Percentiles rank a stretch among this genome's conserved stretches.
phyloP scores from a whole-genome alignment of 2,797 vertebrate genomes.

The Siniperca undulata region DNA sequence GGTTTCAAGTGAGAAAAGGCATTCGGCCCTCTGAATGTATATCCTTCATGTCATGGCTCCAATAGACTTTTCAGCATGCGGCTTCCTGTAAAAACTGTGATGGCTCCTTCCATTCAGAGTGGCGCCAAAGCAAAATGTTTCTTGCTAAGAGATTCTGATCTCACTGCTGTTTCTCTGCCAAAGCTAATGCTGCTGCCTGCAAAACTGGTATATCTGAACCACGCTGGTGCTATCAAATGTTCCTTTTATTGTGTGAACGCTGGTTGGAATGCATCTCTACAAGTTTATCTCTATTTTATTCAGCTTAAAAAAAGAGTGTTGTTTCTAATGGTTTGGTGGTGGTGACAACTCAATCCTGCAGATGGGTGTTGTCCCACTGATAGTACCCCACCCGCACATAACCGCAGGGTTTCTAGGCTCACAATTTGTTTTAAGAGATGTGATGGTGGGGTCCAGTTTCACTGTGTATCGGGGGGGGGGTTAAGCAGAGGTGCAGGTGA shows the following conservation, averaged over 20 bases:
- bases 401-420: slow-evolving; percentile 37
- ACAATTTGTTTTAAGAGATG: slow-evolving; percentile 68
- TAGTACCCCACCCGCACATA: slow-evolving; percentile 46
- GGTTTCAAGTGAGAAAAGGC: slow-evolving; percentile 35
- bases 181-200: slow-evolving; percentile 21
- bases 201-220: slow-evolving; percentile 25
- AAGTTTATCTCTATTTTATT: slow-evolving; percentile 1
- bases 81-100: slow-evolving; percentile 30
- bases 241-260: slow-evolving; percentile 7
- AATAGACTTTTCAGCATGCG: slow-evolving; percentile 32
- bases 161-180: slow-evolving; percentile 44
- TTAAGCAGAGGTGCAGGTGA: slow-evolving; percentile 28
- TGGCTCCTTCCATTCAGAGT: slow-evolving; percentile 26
- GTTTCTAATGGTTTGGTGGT: neutral
- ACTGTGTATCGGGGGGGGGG: slow-evolving; percentile 2
- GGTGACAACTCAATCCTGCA: slow-evolving; percentile 20
- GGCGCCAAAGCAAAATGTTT: slow-evolving; percentile 45
- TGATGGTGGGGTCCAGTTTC: slow-evolving; percentile 54
- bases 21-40: slow-evolving; percentile 13
- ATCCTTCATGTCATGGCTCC: slow-evolving; percentile 31
- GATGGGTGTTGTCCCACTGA: slow-evolving; percentile 21
- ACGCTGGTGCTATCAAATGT: slow-evolving; percentile 20
- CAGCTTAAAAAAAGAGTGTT: neutral
- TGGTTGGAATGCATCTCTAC: slow-evolving; percentile 6
- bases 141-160: slow-evolving; percentile 59